Conservation (phyloP, 2,797 vertebrate species). For the Gobionotothen gibberifrons region DNA sequence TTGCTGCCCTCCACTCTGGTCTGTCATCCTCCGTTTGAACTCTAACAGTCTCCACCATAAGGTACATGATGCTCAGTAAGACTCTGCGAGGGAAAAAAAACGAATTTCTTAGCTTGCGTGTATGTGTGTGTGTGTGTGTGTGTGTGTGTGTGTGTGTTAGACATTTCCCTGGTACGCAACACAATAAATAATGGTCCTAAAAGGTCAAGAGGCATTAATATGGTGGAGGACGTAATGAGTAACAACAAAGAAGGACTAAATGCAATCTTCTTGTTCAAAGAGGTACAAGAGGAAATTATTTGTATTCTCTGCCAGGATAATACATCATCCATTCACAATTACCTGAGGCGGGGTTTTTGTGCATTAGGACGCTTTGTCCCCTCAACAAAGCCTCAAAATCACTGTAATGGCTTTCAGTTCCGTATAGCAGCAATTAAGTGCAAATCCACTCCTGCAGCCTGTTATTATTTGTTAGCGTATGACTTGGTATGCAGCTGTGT, state of each 20-base stretch:
- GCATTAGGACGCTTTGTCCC: conserved; percentile 43
- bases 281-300: not conserved
- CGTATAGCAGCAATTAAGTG: conserved; percentile 28
- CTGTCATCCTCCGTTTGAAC: conserved; percentile 88
- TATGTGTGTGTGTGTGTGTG: conserved; percentile 8
- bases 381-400: conserved; percentile 42
- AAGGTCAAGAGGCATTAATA: not conserved
- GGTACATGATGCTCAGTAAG: conserved; percentile 95
- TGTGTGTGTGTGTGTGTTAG: conserved; percentile 1
- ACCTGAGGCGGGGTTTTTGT: conserved; percentile 25
- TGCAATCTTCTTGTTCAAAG: not conserved
- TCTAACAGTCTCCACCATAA: conserved; percentile 95
- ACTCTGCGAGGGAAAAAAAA: conserved; percentile 82
- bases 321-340: conserved; percentile 23
- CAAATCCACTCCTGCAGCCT: conserved; percentile 37
- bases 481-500: conserved; percentile 12
- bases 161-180: not conserved
- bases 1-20: conserved; percentile 86
- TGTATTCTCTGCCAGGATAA: conserved; percentile 12
- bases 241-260: not conserved
- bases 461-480: conserved; percentile 57
- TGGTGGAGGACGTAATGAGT: conserved; percentile 10
- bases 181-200: not conserved
- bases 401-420: conserved; percentile 37
- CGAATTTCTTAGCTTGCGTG: not conserved